phyloP scores from a whole-genome alignment of 2,888 invertebrate genomes.

The Hypolimnas misippus region DNA sequence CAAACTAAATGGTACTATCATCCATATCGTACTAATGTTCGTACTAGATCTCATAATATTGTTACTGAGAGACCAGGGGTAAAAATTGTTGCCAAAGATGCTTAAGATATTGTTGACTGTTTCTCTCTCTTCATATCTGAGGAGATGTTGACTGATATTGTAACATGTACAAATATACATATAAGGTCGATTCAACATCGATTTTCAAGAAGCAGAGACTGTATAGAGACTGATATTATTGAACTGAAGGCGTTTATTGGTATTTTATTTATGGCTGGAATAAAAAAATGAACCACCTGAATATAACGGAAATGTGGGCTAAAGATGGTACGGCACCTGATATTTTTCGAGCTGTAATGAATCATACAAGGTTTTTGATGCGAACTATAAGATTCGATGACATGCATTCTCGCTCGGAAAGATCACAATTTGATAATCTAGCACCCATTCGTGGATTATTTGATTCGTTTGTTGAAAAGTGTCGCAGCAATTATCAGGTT shows the following conservation, averaged over 20 bases:
- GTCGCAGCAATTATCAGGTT: slow-evolving; percentile 21
- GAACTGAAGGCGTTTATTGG: slow-evolving; percentile 17
- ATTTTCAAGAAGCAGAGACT: slow-evolving; percentile 27
- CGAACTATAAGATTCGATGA: neutral
- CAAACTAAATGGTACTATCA: slow-evolving; percentile 30
- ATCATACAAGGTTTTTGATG: neutral
- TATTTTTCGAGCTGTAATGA: neutral
- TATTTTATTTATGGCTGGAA: neutral
- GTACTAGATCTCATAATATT: slow-evolving; percentile 24
- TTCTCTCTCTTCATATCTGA: neutral
- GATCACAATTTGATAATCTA: neutral
- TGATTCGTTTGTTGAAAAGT: slow-evolving; percentile 24
- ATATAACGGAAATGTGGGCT: neutral
- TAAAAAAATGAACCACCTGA: neutral
- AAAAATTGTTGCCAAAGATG: slow-evolving; percentile 22
- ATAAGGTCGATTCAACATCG: slow-evolving; percentile 8
- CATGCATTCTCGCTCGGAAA: neutral
- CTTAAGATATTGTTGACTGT: neutral
- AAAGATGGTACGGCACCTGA: neutral
- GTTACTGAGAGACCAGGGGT: slow-evolving; percentile 22
- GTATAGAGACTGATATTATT: slow-evolving; percentile 26
- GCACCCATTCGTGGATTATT: neutral
- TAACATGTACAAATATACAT: slow-evolving; percentile 28
- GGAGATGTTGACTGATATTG: neutral
- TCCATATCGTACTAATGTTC: slow-evolving; percentile 17